phyloP scores from a whole-genome alignment of 2,113 vertebrate genomes.

The Clarias gariepinus region DNA sequence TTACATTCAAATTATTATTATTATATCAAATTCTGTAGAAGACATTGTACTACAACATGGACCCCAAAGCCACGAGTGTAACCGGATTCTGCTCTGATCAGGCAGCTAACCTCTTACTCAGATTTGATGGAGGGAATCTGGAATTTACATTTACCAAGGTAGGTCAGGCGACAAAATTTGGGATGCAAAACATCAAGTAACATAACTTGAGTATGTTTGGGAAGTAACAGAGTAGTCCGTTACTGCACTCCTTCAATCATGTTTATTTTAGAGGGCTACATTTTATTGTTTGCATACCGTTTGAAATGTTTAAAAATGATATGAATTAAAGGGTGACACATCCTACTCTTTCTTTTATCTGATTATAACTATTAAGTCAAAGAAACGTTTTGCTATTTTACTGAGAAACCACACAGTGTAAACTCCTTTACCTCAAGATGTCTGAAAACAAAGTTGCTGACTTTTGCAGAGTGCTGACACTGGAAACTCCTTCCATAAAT shows the following conservation, averaged over 20 bases:
- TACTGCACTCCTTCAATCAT: neutral
- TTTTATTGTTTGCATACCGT: neutral
- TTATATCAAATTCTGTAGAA: slow-evolving; percentile 61
- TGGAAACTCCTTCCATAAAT: neutral
- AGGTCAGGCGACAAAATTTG: slow-evolving; percentile 19
- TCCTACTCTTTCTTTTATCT: neutral
- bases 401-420: neutral
- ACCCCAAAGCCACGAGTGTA: slow-evolving; percentile 66
- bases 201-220: neutral
- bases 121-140: slow-evolving; percentile 74
- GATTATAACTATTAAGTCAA: neutral
- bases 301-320: neutral
- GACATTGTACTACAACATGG: slow-evolving; percentile 73
- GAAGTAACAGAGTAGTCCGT: neutral
- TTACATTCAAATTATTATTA: neutral
- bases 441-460: neutral
- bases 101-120: slow-evolving; percentile 70
- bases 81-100: slow-evolving; percentile 71
- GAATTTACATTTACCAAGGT: slow-evolving; percentile 83
- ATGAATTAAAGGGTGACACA: neutral
- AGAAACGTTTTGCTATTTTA: neutral
- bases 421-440: neutral
- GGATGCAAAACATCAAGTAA: neutral
- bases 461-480: neutral
- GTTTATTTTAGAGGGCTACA: neutral